Base-by-base conservation (phyloP, 2,888 invertebrate species). In the Steromphala cineraria region DNA sequence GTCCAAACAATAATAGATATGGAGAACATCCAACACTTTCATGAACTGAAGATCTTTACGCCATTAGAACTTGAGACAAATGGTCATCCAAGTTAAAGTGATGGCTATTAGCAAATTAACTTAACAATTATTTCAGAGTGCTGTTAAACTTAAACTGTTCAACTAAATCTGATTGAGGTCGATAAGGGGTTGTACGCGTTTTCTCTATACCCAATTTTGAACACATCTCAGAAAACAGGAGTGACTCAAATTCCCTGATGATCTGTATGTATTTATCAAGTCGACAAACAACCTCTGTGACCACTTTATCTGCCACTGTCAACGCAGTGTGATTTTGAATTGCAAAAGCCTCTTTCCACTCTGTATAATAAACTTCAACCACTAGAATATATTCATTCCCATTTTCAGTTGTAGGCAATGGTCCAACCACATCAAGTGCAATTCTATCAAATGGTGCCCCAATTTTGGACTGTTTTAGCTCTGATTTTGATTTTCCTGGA, bases 401-500 rank as follows among this genome's bases (percentile, higher is more conserved):
- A 15, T 17, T n/a, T 2, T 31, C 17, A n/a, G 80, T 80, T 28
- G 3, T 24, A 24, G 80, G 75, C 31, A 83, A 56, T 21, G 83
- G 83, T 5, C 81, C 80, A n/a, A 81, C 4, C 53, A 80, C 78
- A 75, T 83, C 81, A 8, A 81, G 15, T 19, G 79, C 81, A 2
- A 83, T 74, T n/a, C 80, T 67, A 31, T 82, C 75, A 80, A 82
- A 79, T 46, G 81, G 82, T 21, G 31, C 17, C 96, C 90, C 97
- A 10, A 13, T 46, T 46, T 46, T 46, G 46, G 46, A 46, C 46
- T 46, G 46, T 46, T 46, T 46, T 5, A 46, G 46, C 4, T 46
- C 46, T 46, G 46, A 46, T 46, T 46, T 46, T 46, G 46, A 46
- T 46, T 46, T 46, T 46, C 46, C 46, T 46, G 4, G 46, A 46